Evolutionary conservation across 2,797 vertebrate species (phyloP), one percentile per base, ranked within the genome.

Genomic region (Alfaro cultratus): DNA sequence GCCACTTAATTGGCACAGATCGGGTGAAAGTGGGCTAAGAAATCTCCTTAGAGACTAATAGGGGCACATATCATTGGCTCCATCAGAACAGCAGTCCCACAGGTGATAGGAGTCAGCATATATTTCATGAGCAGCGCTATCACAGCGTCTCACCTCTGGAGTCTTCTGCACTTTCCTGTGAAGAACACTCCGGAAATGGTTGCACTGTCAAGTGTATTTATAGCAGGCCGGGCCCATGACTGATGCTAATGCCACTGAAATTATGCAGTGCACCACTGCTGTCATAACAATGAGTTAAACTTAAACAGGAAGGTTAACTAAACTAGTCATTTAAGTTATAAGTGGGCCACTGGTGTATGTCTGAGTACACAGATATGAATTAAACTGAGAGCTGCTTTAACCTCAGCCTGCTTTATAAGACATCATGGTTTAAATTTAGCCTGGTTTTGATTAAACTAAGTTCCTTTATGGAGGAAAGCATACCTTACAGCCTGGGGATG

Each of bases 1-100:
- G 96, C 96, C 95, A 96, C 96, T 98, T 98, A 97, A 98, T 97
- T 97, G 97, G 97, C 95, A 96, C 96, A 95, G 95, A 96, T 95
- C 95, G 90, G 95, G 96, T 96, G 94, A 97, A 97, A 97, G 95
- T 96, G 96, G 96, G 94, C 89, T 96, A 96, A 94, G 89, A 93
- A 96, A 96, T 94, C 94, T 96, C 97, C 97, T 96, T 85, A 79
- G 97, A 96, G 97, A 98, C 96, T 96, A 96, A 97, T 96, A 95
- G 96, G 96, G 96, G 95, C 95, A 96, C 96, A 95, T 97, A 97
- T 97, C 97, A 97, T 97, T 96, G 97, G 94, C 95, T 97, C 97
- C 95, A 97, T 97, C 97, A 97, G 96, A 96, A 97, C 95, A 96
- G 94, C 94, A 97, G 96, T 96, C 96, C 97, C 96, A 95, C 88